Percentiles rank a stretch among this genome's conserved stretches.
Conservation (phyloP, 2,888 invertebrate species). For the Lottia gigantea region DNA sequence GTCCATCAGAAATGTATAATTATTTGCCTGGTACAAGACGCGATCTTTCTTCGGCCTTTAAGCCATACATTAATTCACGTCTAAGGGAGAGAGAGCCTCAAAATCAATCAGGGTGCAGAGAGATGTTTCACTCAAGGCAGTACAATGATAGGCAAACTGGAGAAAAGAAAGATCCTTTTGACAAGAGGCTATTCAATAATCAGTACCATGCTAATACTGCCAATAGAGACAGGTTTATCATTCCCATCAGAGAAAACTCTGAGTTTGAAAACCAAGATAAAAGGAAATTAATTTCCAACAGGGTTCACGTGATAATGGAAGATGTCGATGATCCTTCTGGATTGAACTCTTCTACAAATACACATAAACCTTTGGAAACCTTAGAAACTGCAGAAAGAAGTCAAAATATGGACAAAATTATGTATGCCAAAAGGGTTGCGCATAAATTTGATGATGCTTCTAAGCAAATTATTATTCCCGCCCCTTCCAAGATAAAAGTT, state of each 20-base stretch:
- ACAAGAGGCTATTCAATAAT: not conserved
- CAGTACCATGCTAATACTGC: not conserved
- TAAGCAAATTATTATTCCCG: not conserved
- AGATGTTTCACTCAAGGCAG: not conserved
- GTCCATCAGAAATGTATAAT: no score
- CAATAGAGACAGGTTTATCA: not conserved
- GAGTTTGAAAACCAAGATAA: not conserved
- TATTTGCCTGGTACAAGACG: not conserved
- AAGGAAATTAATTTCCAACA: not conserved
- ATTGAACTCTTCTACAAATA: not conserved
- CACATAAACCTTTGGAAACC: not conserved
- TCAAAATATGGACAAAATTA: not conserved
- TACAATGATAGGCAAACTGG: not conserved
- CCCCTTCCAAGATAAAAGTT: not conserved
- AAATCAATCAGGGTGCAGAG: not conserved
- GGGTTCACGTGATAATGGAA: not conserved
- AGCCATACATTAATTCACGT: not conserved
- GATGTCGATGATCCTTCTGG: no score
- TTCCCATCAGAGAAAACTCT: not conserved
- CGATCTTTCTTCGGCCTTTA: not conserved
- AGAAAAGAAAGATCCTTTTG: no score
- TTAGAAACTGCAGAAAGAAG: not conserved
- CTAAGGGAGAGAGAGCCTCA: no score
- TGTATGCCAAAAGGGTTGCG: not conserved
- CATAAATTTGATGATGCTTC: not conserved